Base-by-base conservation (phyloP, 2,113 vertebrate species). In the Dipodomys merriami region DNA sequence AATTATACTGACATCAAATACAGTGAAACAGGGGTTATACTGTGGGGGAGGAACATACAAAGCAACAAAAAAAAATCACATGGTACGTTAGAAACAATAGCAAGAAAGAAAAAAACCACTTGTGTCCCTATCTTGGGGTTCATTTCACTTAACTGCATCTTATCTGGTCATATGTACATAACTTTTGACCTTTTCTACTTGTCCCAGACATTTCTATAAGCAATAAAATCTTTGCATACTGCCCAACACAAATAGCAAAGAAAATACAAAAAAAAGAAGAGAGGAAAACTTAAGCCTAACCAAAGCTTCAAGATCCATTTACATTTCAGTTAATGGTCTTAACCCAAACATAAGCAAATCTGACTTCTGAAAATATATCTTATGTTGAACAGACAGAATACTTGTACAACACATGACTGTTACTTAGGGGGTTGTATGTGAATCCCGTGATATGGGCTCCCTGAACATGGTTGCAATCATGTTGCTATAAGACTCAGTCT, bases 281-380 rank as follows among this genome's bases (percentile, higher is more conserved):
- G 15, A 57, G 53, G 53, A 20, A 79, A 81, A 96, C 57, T 23
- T 8, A 69, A 82, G 29, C 8, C 71, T 84, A 29, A 62, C 11
- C 8, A 80, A 12, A 93, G 5, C 27, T 64, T 83, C 49, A 83
- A n/a, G 22, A 72, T 62, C 5, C 67, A 46, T 90, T 90, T 68
- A 8, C 20, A 49, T 11, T 27, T 90, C 25, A 10, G 23, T 30
- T 74, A 82, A 57, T 6, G 11, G 12, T 77, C 46, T 68, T 15
- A 77, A 65, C 1, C 49, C 92, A 83, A 86, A 78, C 6, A 13
- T 30, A 80, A 39, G 11, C 44, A 84, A 84, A 94, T 19, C 69
- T n/a, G 77, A 65, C 46, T 87, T 86, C 11, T 53, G 60, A 81
- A 95, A 76, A 60, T 6, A 11, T 16, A 68, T 11, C 30, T 80